phyloP scores from a whole-genome alignment of 2,797 vertebrate species.

The Delichon dasypus region DNA sequence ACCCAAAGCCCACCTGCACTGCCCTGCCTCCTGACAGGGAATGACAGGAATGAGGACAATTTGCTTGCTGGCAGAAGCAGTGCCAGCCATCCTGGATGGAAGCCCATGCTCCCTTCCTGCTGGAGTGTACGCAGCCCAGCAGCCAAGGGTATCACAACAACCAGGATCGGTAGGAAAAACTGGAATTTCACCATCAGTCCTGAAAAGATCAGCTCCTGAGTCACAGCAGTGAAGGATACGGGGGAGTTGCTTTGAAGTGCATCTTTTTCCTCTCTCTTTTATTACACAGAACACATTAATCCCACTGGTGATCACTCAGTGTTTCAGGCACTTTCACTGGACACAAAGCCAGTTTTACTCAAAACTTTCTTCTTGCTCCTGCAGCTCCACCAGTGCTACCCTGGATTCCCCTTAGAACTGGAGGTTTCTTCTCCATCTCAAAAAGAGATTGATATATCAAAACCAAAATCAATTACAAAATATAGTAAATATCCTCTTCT shows the following conservation, averaged over 20 bases:
- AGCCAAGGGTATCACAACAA: background rate
- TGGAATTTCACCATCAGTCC: background rate
- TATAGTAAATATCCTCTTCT: slow-evolving; percentile 69
- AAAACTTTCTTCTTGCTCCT: background rate
- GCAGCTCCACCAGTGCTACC: slow-evolving; percentile 58
- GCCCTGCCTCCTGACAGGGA: background rate
- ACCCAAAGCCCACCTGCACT: background rate
- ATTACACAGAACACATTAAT: background rate
- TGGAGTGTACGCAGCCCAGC: background rate
- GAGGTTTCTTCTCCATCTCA: slow-evolving; percentile 69
- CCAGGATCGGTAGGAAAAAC: background rate
- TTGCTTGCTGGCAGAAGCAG: background rate
- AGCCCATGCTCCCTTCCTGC: background rate
- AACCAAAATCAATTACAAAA: slow-evolving; percentile 63
- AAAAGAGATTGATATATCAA: slow-evolving; percentile 71
- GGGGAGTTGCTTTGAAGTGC: background rate
- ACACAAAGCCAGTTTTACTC: background rate
- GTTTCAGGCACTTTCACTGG: slow-evolving; percentile 48
- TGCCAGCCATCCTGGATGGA: background rate
- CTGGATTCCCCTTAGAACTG: slow-evolving; percentile 70
- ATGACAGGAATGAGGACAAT: background rate
- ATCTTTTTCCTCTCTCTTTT: background rate
- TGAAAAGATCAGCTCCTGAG: background rate
- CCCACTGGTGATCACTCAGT: slow-evolving; percentile 5
- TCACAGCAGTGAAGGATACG: background rate